Evolutionary conservation across 2,888 invertebrate genomes (phyloP), one percentile per base, ranked within the genome.

Genomic region (Sylvicola cinctus): DNA sequence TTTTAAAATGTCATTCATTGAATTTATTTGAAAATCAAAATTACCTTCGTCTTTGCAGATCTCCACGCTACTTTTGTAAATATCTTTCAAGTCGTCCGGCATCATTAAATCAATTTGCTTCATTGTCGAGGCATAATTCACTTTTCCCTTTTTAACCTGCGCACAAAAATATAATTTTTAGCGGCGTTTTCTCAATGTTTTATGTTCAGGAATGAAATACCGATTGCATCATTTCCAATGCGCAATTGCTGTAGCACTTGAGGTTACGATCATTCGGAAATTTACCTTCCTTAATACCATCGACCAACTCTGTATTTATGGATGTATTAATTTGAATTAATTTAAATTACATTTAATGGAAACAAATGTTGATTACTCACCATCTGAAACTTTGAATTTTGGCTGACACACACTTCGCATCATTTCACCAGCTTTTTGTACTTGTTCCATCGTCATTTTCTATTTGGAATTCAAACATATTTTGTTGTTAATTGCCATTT

Each of bases 381-480:
- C 70, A 41, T 64, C 59, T 31, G 62, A 58, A 7, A 57, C 62
- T 43, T 67, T 66, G 36, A 62, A 63, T 55, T 75, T 77, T 2
- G 70, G 67, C 38, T 65, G 58, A 42, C 76, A 77, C 1, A 67
- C 57, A 45, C 71, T 72, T 32, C 74, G 58, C 54, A 76, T 63
- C 46, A 70, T 58, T 49, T 65, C 69, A 2, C 66, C 65, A 0
- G 20, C 20, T 8, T 20, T 63, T 45, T 50, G 63, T 47, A 77
- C 57, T 52, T 76, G 76, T 36, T 71, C 70, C 54, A 62, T 48
- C 1, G 55, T 55, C 3, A 49, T 31, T 7, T 31, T 16, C 31
- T 31, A 16, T 16, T 15, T 16, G 17, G n/a, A 15, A 31, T 31
- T 20, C 20, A 20, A n/a, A n/a, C n/a, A n/a, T n/a, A n/a, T n/a